A percentile compares a stretch with the other conserved stretches of the same genome.
Evolutionary conservation across 2,888 invertebrate genomes (phyloP).

Genomic region (Trichopria drosophilae): DNA sequence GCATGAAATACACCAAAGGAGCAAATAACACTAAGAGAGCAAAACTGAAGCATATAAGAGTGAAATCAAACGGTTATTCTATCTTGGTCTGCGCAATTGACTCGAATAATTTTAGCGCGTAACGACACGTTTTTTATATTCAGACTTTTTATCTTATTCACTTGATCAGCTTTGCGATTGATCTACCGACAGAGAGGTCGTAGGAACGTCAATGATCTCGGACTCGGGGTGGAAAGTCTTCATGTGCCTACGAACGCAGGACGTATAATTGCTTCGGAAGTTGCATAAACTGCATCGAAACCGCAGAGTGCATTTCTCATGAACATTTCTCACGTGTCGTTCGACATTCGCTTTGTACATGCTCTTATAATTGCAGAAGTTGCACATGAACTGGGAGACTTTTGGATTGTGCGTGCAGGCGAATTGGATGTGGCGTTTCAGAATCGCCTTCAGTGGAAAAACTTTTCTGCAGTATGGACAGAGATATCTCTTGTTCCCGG

Average conservation of each 20-base stretch:
- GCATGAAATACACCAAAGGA: too few species aligned
- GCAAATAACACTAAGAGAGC: too few species aligned
- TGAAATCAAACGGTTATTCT: too few species aligned
- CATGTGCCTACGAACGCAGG: constrained; percentile 51
- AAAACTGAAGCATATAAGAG: too few species aligned
- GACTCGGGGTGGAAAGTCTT: constrained; percentile 48
- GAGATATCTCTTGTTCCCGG: constrained; percentile 37
- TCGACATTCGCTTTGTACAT: constrained; percentile 56
- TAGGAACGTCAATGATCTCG: too few species aligned
- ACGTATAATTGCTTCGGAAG: constrained; percentile 52
- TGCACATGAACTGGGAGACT: constrained; percentile 55
- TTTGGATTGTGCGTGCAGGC: constrained; percentile 44
- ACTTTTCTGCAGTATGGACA: constrained; percentile 46
- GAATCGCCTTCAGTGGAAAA: constrained; percentile 40
- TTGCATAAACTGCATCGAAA: constrained; percentile 48
- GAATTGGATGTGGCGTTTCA: constrained; percentile 45
- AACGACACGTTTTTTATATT: too few species aligned
- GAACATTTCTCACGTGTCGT: constrained; percentile 53
- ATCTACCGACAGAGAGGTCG: too few species aligned
- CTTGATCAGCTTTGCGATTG: too few species aligned
- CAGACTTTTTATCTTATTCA: too few species aligned
- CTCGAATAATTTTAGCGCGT: too few species aligned
- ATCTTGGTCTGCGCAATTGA: too few species aligned
- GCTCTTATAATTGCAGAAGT: constrained; percentile 53
- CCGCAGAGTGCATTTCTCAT: constrained; percentile 42